Evolutionary conservation across 1,140 invertebrate species (phyloP), one percentile per base, ranked within the genome.

Genomic region (Temnothorax curvispinosus): DNA sequence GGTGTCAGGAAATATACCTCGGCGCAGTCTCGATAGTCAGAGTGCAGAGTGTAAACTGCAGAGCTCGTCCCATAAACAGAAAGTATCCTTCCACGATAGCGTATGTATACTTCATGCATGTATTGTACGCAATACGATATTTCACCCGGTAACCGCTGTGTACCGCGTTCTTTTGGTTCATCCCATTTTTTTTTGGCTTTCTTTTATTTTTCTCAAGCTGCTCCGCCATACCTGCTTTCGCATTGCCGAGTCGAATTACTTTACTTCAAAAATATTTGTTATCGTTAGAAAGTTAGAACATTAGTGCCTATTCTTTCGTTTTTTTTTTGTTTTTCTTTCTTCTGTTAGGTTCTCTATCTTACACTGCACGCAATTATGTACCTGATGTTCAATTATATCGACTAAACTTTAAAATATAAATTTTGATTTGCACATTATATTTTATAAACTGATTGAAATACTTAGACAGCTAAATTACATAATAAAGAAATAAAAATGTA

Each of bases 21-120:
- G n/a, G 38, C 62, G 27, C 38, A 58, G n/a, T 32, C 56, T 88
- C 86, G 89, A 90, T 90, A 90, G 86, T 77, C 56, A 76, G 86
- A 41, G 38, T 85, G 88, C 76, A 88, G 11, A 47, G 47, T 41
- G 6, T 41, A 41, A 85, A 81, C 50, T 76, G 18, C n/a, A 38
- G 18, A 41, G 15, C 50, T 77, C 41, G 41, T 52, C 44, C 60
- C 69, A 85, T 90, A 90, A 90, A 90, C 75, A 90, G 74, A 58
- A 76, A n/a, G 60, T 50, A 71, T 21, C 52, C 13, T 56, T 38
- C 18, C 0, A 18, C 78, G 58, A 65, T 13, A n/a, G 76, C 41
- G 41, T 11, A 50, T 71, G 9, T 44, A 67, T 67, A 44, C 62
- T n/a, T 44, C n/a, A 18, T 9, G 58, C 65, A 15, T 47, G n/a